Evolutionary conservation across 2,888 invertebrate species (phyloP).

Genomic region (Lasioglossum pauxillum): DNA sequence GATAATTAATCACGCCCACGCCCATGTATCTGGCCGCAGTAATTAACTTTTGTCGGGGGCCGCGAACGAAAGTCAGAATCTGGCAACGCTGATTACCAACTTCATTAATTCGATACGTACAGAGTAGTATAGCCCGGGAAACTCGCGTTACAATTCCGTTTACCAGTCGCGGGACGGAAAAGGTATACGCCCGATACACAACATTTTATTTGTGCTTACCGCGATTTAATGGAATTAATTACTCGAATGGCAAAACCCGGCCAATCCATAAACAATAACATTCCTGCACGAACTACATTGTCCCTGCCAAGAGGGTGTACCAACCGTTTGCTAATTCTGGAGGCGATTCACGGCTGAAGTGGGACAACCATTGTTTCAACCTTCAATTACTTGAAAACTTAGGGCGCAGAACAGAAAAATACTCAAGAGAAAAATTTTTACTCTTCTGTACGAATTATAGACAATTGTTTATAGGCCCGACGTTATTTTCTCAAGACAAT

Average conservation of each 20-base stretch:
- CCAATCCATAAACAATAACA: slow-evolving; percentile 56
- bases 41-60: slow-evolving; percentile 64
- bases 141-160: slow-evolving; percentile 55
- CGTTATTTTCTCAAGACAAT: too few species aligned
- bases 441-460: too few species aligned
- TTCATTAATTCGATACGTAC: slow-evolving; percentile 66
- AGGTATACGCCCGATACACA: slow-evolving; percentile 17
- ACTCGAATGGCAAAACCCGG: slow-evolving; percentile 53
- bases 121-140: slow-evolving; percentile 42
- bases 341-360: not conserved
- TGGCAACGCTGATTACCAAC: slow-evolving; percentile 65
- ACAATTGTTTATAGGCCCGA: too few species aligned
- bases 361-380: not conserved
- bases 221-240: slow-evolving; percentile 67
- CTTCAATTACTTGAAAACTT: not conserved
- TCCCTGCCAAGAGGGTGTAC: not conserved
- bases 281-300: slow-evolving; percentile 11
- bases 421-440: not conserved
- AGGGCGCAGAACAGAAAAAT: too few species aligned
- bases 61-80: slow-evolving; percentile 66
- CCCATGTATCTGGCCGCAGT: slow-evolving; percentile 62
- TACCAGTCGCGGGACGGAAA: not conserved
- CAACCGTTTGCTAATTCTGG: not conserved
- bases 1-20: slow-evolving; percentile 66
- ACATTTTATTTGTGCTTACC: slow-evolving; percentile 56